Percentiles rank a stretch among this genome's conserved stretches.
Conservation (phyloP, 2,113 vertebrate genomes). For the Sprattus sprattus region DNA sequence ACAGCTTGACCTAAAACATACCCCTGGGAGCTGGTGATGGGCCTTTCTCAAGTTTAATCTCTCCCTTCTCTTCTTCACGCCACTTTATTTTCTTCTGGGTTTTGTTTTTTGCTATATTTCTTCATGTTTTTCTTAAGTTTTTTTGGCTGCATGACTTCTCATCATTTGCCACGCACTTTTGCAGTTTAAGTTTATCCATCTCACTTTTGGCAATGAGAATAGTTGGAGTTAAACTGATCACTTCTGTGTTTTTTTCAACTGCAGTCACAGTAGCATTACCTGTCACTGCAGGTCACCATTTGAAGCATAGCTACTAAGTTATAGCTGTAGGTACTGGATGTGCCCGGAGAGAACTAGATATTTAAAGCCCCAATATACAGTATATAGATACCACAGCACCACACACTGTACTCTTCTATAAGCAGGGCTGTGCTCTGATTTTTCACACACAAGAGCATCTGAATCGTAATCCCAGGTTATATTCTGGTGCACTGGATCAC, state of each 20-base stretch:
- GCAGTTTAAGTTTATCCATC: neutral
- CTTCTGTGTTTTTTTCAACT: neutral
- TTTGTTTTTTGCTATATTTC: neutral
- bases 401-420: neutral
- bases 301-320: constrained; percentile 21
- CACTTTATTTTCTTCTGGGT: no score
- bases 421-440: neutral
- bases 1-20: constrained; percentile 69
- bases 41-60: constrained; percentile 9
- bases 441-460: neutral
- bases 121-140: neutral
- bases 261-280: neutral
- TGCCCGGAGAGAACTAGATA: constrained; percentile 7
- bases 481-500: neutral
- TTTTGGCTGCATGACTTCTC: neutral
- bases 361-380: neutral
- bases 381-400: constrained; percentile 14
- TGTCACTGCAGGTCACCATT: constrained; percentile 5
- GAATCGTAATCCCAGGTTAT: neutral
- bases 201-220: constrained; percentile 13
- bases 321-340: constrained; percentile 14
- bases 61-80: neutral
- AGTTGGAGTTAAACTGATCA: neutral
- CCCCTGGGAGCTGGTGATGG: constrained; percentile 71
- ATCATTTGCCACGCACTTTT: neutral